A percentile compares a stretch with the other conserved stretches of the same genome.
phyloP scores from a whole-genome alignment of 2,797 vertebrate species.

The Anguilla pacifica region DNA sequence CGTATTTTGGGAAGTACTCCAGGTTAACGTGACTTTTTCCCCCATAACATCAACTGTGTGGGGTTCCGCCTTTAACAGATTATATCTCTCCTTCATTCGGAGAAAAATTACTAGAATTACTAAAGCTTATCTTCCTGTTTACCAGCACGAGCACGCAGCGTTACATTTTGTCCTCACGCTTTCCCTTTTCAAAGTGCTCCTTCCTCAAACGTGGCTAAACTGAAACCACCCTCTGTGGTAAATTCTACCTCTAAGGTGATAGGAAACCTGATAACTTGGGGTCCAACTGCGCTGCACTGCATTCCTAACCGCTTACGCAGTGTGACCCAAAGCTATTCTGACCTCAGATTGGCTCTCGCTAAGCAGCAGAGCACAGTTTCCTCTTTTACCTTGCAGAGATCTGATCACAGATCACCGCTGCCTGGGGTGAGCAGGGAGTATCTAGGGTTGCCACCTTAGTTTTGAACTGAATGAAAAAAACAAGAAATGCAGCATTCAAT shows the following conservation, averaged over 20 bases:
- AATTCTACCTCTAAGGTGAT: background rate
- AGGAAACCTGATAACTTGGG: background rate
- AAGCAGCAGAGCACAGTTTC: background rate
- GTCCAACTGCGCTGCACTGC: background rate
- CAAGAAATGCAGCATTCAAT: background rate
- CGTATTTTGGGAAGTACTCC: background rate
- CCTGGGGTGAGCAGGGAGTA: slow-evolving; percentile 3
- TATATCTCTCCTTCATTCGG: background rate
- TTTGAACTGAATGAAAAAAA: background rate
- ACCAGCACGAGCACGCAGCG: background rate
- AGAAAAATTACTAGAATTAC: background rate
- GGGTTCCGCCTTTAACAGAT: background rate
- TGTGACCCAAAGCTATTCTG: background rate
- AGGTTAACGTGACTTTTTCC: background rate
- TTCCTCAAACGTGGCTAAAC: background rate
- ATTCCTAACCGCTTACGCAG: background rate
- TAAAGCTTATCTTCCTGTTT: too few species aligned
- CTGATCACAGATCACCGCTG: background rate
- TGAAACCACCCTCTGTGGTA: background rate
- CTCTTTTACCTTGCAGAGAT: background rate
- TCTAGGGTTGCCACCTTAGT: background rate
- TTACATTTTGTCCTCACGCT: background rate
- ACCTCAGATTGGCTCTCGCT: background rate
- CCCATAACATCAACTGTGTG: background rate
- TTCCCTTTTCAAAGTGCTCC: background rate